Base-by-base conservation (phyloP, 2,797 vertebrate genomes). In the Poecilia picta region DNA sequence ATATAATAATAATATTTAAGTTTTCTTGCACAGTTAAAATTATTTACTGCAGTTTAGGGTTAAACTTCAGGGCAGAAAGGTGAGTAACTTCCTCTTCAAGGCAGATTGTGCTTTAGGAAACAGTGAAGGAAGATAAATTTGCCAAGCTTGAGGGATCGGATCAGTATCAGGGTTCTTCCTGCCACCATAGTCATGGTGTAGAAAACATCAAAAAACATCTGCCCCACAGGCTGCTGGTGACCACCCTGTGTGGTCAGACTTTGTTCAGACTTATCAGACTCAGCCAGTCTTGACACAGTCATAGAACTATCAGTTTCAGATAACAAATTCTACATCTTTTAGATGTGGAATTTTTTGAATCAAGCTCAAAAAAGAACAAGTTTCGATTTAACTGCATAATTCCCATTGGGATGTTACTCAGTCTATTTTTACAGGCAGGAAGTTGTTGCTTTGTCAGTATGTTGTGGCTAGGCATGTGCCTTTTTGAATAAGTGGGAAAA, bases 121-220 rank as follows among this genome's bases (percentile, higher is more conserved):
- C 76, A 72, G 84, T 45, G 78, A 51, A 73, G 15, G 62, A 75
- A 79, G 86, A 83, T 84, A 78, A 84, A 89, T 84, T 84, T 78
- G 79, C 75, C 2, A 49, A 85, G 84, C 89, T 84, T 68, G 76
- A 78, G 79, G 83, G 80, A 86, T 86, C 83, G 75, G 83, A 88
- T 87, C 82, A 72, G 74, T 85, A 89, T 88, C 86, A 86, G 73
- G 28, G 68, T 77, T 79, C 84, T 89, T 89, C 87, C 89, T 91
- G 85, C 71, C 77, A 72, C 76, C 76, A 66, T 74, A 82, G 85
- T 81, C 66, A 39, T 75, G 49, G 81, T 16, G 79, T 80, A 78
- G 88, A 79, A 83, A 72, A 87, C 86, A 88, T 92, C 88, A 85
- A 91, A 83, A 78, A 64, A 47, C 73, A n/a, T 57, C 2, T 8